Conservation (phyloP, 2,113 vertebrate genomes). For the Eptesicus fuscus region DNA sequence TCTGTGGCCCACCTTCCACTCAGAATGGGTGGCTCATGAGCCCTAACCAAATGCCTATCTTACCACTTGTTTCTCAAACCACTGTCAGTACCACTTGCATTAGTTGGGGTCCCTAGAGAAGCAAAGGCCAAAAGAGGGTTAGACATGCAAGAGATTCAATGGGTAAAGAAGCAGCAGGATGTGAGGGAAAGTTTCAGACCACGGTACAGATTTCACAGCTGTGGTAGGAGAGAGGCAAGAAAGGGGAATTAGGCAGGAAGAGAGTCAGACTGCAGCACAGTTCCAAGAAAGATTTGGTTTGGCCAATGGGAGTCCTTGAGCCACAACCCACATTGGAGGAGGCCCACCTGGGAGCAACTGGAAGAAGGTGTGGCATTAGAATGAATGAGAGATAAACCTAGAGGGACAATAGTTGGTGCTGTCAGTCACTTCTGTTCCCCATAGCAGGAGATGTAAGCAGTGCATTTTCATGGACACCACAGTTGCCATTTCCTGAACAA, state of each 20-base stretch:
- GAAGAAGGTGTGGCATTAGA: neutral
- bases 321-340: neutral
- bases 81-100: neutral
- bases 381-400: neutral
- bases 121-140: neutral
- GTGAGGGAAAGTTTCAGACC: neutral
- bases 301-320: neutral
- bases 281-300: neutral
- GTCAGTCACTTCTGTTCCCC: neutral
- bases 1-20: neutral
- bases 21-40: neutral
- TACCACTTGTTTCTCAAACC: neutral
- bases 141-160: neutral
- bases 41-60: neutral
- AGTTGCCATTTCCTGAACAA: neutral
- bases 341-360: accelerated
- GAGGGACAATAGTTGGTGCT: neutral
- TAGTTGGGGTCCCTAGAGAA: neutral
- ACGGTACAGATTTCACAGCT: neutral
- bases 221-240: neutral
- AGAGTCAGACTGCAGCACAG: neutral
- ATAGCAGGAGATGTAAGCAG: neutral
- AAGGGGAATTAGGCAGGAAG: neutral
- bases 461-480: neutral
- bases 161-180: neutral